Conservation (phyloP, 2,797 vertebrate genomes). For the Psittacula echo region DNA sequence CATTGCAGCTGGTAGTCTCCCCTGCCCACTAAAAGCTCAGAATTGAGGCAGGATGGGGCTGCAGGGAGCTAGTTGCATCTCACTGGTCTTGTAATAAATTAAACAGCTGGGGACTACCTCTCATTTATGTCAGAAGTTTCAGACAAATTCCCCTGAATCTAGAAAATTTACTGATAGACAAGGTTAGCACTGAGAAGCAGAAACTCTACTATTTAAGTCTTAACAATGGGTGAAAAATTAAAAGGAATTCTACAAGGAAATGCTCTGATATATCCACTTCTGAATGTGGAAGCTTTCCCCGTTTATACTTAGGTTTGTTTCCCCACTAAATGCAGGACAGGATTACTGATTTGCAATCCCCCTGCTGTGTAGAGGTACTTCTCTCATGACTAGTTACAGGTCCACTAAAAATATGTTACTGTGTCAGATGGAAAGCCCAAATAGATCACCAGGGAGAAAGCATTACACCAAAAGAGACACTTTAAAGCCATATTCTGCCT, state of each 20-base stretch:
- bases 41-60: background rate
- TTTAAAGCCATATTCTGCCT: background rate
- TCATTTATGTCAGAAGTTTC: background rate
- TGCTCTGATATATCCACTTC: background rate
- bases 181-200: background rate
- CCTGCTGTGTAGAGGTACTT: background rate
- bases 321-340: background rate
- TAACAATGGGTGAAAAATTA: background rate
- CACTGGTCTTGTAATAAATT: background rate
- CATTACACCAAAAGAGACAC: background rate
- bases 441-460: background rate
- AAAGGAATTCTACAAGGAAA: slow-evolving; percentile 12
- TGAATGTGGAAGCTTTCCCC: background rate
- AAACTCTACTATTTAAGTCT: background rate
- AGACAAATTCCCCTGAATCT: background rate
- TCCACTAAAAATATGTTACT: background rate
- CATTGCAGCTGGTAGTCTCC: background rate
- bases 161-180: background rate
- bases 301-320: background rate
- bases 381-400: background rate
- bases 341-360: background rate
- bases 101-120: background rate
- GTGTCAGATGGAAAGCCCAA: background rate
- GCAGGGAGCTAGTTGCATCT: background rate
- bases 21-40: background rate